A percentile compares a stretch with the other conserved stretches of the same genome.
These are phyloP conservation scores for Porites evermanni DNA, from an alignment of 92 coral and sea anemone species.

Conservation along the genomic window DNA sequence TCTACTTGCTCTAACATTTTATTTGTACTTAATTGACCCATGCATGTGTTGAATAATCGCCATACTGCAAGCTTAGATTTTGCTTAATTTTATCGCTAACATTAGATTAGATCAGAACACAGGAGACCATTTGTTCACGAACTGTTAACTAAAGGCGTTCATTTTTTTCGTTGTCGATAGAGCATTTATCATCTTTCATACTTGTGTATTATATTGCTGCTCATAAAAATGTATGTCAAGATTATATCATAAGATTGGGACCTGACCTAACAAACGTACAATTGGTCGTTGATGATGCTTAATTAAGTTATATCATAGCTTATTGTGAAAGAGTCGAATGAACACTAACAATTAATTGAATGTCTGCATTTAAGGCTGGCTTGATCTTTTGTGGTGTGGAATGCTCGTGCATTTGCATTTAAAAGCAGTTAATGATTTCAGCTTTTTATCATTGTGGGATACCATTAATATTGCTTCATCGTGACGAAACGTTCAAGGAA, in stretches of 20 bases:
- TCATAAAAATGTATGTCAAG: not conserved
- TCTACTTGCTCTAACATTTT: too few species aligned
- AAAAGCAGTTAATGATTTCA: not conserved
- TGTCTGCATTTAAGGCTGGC: slow-evolving; percentile 4
- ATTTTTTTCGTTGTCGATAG: not conserved
- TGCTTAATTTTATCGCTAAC: not conserved
- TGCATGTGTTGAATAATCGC: too few species aligned
- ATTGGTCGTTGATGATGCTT: not conserved
- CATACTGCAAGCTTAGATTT: too few species aligned
- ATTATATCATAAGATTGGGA: not conserved
- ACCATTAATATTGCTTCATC: too few species aligned
- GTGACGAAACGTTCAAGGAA: not conserved
- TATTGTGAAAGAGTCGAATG: not conserved
- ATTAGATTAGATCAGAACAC: not conserved
- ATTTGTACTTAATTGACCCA: too few species aligned
- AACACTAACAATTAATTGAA: not conserved
- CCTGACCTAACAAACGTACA: not conserved
- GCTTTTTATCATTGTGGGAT: not conserved
- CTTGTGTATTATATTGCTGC: not conserved
- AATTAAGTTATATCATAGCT: not conserved
- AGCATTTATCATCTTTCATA: not conserved
- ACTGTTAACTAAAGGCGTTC: too few species aligned
- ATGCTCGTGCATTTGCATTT: slow-evolving; percentile 12
- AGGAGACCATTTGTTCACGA: not conserved
- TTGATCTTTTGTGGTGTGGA: slow-evolving; percentile 22